Evolutionary conservation across 1,140 invertebrate genomes (phyloP), one percentile per base, ranked within the genome.

Genomic region (Batillaria attramentaria): DNA sequence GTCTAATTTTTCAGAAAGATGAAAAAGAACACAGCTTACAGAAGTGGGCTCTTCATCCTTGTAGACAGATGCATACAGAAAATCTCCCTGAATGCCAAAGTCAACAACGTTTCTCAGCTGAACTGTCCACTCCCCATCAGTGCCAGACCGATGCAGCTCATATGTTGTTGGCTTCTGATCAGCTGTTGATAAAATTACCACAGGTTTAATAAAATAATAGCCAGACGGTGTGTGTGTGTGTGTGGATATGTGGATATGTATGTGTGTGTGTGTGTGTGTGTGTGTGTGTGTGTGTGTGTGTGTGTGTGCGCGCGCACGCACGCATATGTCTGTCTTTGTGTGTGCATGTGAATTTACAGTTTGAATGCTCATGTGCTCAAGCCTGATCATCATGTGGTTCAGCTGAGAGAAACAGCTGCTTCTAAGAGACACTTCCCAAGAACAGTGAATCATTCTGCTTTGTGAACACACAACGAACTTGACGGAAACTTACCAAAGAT

Each of bases 51-150:
- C 35, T 16, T 69, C 73, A 57, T 74, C 54, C 57, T 79, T 83
- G 41, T 81, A 79, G 18, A 85, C 80, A 13, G 89, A 88, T 57
- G 84, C 87, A 85, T 88, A 90, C 5, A 89, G 66, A 74, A 90
- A 90, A 54, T 87, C 85, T 3, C 84, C 88, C 72, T 88, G 81
- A 20, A 86, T 80, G 8, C 86, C 86, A 84, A 89, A 90, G 6
- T 84, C 79, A 20, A 83, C 74, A 0, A 88, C 85, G 28, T 81
- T 80, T 13, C 82, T 77, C 43, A 83, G 69, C 13, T 89, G 31
- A n/a, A 66, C 50, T 50, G 37, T 79, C 80, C 76, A 78, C 18
- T 2, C 33, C 65, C 46, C 65, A 31, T 20, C 54, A 8, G 35
- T 41, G 5, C 3, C 24, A 24, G 42, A 46, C 75, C 76, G 35